These are phyloP conservation scores for Antennarius striatus DNA, from an alignment of 2,113 vertebrate genomes.

Conservation along the genomic window DNA sequence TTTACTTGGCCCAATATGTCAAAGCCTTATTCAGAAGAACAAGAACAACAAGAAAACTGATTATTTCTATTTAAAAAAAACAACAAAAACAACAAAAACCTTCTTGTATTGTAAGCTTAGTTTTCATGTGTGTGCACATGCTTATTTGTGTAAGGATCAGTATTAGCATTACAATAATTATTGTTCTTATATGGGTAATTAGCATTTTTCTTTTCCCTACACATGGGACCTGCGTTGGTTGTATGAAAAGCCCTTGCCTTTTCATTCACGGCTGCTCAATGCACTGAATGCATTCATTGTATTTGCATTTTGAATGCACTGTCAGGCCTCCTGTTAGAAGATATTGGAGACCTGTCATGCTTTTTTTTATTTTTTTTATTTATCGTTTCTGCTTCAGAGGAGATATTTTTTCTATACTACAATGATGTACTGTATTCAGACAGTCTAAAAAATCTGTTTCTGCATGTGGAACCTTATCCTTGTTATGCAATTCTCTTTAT, in stretches of 20 bases:
- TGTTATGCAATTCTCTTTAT: constrained; percentile 19
- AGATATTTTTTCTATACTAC: constrained; percentile 13
- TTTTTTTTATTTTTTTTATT: background rate
- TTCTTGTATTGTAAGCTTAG: background rate
- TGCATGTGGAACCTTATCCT: background rate
- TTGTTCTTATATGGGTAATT: constrained; percentile 36
- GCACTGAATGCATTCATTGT: background rate
- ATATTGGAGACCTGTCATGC: constrained; percentile 16
- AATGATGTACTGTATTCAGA: background rate
- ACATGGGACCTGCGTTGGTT: constrained; percentile 21
- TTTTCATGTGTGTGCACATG: background rate
- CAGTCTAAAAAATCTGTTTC: constrained; percentile 10
- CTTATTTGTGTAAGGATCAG: constrained; percentile 12
- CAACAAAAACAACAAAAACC: background rate
- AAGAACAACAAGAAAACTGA: no score
- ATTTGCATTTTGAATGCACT: constrained; percentile 30
- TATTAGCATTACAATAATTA: constrained; percentile 42
- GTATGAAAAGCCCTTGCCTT: constrained; percentile 38
- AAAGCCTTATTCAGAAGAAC: no score
- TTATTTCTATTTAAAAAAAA: background rate
- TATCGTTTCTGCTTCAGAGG: constrained; percentile 17
- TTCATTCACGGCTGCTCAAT: constrained; percentile 6
- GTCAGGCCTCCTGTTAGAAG: background rate
- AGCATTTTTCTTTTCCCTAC: constrained; percentile 22
- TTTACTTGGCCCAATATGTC: no score